Evolutionary conservation across 1,140 invertebrate species (phyloP), one percentile per base, ranked within the genome.

Genomic region (Pseudomyrmex gracilis): DNA sequence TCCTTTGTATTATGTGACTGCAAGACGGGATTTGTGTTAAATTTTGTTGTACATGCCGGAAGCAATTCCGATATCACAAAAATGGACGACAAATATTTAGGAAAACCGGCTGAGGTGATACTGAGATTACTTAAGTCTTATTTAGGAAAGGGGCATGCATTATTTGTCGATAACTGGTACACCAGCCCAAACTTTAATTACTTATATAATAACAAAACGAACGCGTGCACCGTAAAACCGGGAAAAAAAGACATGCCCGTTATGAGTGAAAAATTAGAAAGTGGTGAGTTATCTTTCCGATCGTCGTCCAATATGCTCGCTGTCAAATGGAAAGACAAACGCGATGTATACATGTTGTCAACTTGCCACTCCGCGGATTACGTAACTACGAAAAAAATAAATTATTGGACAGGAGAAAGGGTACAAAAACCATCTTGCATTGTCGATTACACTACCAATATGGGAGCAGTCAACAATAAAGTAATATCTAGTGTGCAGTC

Each of bases 101-200:
- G 45, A 20, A 68, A 68, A 68, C 20, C 47, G 4, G 66, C 4
- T 4, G 45, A 49, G 0, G 20, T 53, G 1, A 47, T 22, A n/a
- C 8, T 68, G 2, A 20, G 7, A 20, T 17, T 68, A 9, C 51
- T 68, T 17, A 22, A 68, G 17, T 12, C 47, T 85, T 83, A 58
- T 67, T 92, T 61, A 92, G 77, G 20, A 53, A 76, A 86, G 57
- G 83, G 82, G 7, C 86, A 76, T 24, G 47, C 73, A 34, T 22
- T 87, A 7, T 89, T 58, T 84, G 71, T 85, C 10, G 90, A 91
- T 73, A 91, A 91, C 76, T 92, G 84, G 84, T 91, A 91, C 71
- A 91, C 84, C 8, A 88, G 86, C 64, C 89, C 87, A 10, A 13
- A 67, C 24, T 83, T 92, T 61, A 73, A 61, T 49, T 85, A 74